Percentiles rank a stretch among this genome's conserved stretches.
Conservation (phyloP, 1,140 invertebrate species). For the Phthorimaea operculella region DNA sequence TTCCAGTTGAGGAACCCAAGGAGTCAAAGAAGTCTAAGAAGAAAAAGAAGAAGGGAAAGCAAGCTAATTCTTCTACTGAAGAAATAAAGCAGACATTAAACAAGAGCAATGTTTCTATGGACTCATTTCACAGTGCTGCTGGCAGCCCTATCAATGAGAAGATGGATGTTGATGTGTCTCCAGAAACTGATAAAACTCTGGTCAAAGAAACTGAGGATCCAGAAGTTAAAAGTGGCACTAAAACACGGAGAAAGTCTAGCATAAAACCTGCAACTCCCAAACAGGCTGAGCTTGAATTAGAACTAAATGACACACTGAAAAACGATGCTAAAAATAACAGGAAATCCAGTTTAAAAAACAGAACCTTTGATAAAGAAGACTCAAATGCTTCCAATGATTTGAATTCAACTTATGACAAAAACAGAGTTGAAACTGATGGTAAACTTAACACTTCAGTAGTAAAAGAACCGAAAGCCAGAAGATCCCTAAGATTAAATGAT, state of each 20-base stretch:
- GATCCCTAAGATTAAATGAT: constrained; percentile 4
- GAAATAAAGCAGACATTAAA: constrained; percentile 20
- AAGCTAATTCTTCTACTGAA: constrained; percentile 19
- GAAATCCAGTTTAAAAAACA: constrained; percentile 1
- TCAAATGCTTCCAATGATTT: constrained; percentile 12
- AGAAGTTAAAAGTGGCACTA: too few species aligned
- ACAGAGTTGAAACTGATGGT: constrained; percentile 6
- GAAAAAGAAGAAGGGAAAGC: constrained; percentile 31
- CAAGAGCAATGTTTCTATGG: constrained; percentile 31
- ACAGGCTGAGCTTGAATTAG: not conserved
- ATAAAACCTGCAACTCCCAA: constrained; percentile 11
- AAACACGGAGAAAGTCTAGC: not conserved
- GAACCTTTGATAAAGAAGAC: constrained; percentile 10
- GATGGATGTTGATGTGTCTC: not conserved
- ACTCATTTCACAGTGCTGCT: constrained; percentile 53
- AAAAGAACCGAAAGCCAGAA: not conserved
- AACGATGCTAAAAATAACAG: not conserved
- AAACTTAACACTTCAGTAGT: constrained; percentile 1
- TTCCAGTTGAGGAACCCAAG: not conserved
- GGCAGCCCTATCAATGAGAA: constrained; percentile 27
- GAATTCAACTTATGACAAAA: constrained; percentile 15
- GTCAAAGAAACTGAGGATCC: not conserved
- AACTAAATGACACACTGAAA: not conserved
- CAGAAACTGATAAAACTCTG: constrained; percentile 6
- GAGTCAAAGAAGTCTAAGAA: constrained; percentile 28